Conservation (phyloP, 1,140 invertebrate species). For the Calosoma granatense region DNA sequence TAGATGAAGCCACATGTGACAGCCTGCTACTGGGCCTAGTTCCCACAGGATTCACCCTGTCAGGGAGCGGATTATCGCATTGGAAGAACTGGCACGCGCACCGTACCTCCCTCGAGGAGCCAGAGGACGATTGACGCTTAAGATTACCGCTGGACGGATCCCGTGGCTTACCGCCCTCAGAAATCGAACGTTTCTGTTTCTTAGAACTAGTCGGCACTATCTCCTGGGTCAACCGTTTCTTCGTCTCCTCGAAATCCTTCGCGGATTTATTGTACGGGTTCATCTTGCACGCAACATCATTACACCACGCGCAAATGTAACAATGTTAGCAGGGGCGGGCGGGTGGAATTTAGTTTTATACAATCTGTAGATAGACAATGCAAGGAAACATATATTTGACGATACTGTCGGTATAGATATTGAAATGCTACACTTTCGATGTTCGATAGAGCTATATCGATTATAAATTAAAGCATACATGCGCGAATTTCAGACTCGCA, state of each 20-base stretch:
- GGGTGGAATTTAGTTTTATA: too few species aligned
- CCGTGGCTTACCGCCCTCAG: conserved; percentile 46
- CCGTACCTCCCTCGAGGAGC: conserved; percentile 63
- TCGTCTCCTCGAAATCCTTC: not conserved
- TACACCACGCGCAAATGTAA: too few species aligned
- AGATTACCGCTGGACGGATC: conserved; percentile 36
- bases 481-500: too few species aligned
- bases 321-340: too few species aligned
- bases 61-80: conserved; percentile 61
- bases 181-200: conserved; percentile 41
- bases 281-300: too few species aligned
- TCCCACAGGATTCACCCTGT: conserved; percentile 15
- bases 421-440: too few species aligned
- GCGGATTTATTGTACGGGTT: not conserved
- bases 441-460: too few species aligned
- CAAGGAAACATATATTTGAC: too few species aligned
- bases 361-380: too few species aligned
- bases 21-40: conserved; percentile 19
- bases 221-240: not conserved
- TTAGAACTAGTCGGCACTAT: conserved; percentile 15
- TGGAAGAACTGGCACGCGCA: conserved; percentile 77
- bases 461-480: too few species aligned
- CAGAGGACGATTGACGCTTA: conserved; percentile 44
- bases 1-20: too few species aligned
- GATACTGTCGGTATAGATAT: too few species aligned